Evolutionary conservation across 2,888 invertebrate species (phyloP).

Genomic region (Sinhomidia bicolor): DNA sequence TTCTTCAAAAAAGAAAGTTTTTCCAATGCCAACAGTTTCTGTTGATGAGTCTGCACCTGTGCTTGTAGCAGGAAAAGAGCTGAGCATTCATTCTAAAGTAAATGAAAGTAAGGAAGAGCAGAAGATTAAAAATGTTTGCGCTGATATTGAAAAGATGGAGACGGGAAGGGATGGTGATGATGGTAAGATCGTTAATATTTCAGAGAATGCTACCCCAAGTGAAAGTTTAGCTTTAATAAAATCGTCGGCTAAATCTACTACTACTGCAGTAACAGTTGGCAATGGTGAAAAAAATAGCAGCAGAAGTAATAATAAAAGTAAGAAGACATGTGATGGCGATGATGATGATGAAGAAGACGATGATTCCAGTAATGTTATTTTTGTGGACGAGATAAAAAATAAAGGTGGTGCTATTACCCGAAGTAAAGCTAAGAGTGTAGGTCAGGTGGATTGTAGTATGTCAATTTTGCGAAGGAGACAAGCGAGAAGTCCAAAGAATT

Average conservation of each 20-base stretch:
- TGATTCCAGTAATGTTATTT: neutral
- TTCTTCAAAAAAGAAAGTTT: constrained; percentile 5
- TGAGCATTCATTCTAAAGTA: neutral
- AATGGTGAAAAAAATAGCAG: neutral
- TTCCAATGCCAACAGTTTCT: constrained; percentile 48
- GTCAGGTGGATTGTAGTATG: neutral
- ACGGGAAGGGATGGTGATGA: neutral
- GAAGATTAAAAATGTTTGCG: neutral
- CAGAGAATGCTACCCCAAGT: neutral
- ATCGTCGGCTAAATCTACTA: neutral
- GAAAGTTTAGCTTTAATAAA: neutral
- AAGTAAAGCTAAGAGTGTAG: constrained; percentile 21
- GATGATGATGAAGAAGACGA: neutral
- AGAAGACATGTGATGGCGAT: neutral
- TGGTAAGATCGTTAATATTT: neutral
- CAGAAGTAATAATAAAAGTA: neutral
- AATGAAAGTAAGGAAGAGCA: neutral
- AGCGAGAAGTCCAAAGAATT: neutral
- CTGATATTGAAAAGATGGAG: too few species aligned
- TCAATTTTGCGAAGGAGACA: neutral
- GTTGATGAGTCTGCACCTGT: constrained; percentile 45
- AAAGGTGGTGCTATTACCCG: neutral
- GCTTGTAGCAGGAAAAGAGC: neutral
- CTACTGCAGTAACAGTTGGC: neutral
- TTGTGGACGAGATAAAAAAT: neutral